These are phyloP conservation scores for Columba janthina DNA, from an alignment of 2,113 vertebrate species.

Conservation along the genomic window DNA sequence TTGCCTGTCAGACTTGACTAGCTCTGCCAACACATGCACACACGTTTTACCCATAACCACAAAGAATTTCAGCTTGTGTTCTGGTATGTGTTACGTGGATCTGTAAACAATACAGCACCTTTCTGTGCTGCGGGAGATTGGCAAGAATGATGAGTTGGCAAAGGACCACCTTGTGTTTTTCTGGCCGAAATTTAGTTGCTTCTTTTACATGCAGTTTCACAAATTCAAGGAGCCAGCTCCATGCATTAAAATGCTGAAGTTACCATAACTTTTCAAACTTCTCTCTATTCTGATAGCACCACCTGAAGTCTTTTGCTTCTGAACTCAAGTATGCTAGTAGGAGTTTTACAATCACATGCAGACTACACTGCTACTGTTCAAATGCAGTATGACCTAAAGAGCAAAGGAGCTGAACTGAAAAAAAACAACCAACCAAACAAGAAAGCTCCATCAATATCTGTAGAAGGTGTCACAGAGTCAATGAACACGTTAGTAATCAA, in stretches of 20 bases:
- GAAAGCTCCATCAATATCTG: not conserved
- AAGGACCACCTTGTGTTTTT: not conserved
- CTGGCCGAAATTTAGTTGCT: not conserved
- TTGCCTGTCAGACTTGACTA: not conserved
- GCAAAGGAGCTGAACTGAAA: not conserved
- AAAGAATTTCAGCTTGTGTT: not conserved
- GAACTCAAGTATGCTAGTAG: not conserved
- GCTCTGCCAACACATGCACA: constrained; percentile 2
- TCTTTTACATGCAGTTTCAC: not conserved
- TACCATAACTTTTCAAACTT: not conserved
- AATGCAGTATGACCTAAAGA: not conserved
- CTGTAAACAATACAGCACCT: not conserved
- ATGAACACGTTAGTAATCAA: not conserved
- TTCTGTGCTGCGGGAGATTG: not conserved
- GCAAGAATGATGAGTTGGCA: not conserved
- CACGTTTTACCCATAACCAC: not conserved
- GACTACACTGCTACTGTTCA: not conserved
- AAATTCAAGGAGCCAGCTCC: not conserved
- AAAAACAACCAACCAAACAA: not conserved
- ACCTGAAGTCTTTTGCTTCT: not conserved
- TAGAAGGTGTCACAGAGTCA: not conserved
- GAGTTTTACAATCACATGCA: not conserved
- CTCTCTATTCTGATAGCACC: not conserved
- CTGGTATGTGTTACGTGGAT: not conserved
- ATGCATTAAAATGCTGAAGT: not conserved